These are phyloP conservation scores for Bombylius discolor DNA, from an alignment of 2,888 invertebrate species.

Conservation along the genomic window DNA sequence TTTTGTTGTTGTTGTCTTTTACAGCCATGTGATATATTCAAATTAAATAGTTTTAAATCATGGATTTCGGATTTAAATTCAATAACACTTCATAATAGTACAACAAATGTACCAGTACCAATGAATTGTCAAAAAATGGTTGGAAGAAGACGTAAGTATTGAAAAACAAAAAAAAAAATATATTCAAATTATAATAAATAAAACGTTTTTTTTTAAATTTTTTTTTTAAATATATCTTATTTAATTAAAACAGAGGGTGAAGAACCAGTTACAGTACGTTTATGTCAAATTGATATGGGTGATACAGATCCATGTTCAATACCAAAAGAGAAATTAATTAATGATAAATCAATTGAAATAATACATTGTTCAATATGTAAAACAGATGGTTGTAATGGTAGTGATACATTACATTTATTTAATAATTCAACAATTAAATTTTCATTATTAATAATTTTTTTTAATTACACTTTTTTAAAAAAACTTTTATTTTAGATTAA, in stretches of 20 bases:
- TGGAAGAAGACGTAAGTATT: conserved; percentile 29
- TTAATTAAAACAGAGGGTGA: conserved; percentile 4
- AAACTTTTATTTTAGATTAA: no score
- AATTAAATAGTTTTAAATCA: conserved; percentile 29
- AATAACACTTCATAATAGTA: conserved; percentile 28
- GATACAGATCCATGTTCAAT: conserved; percentile 32
- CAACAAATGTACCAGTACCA: conserved; percentile 25
- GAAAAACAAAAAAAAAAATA: background rate
- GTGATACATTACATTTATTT: conserved; percentile 13
- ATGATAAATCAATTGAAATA: conserved; percentile 9
- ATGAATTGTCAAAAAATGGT: conserved; percentile 37
- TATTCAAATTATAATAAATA: background rate
- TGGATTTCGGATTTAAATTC: conserved; percentile 37
- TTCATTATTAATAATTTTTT: background rate
- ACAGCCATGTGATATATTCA: conserved; percentile 30
- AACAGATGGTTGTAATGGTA: conserved; percentile 28
- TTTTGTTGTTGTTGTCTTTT: conserved; percentile 4
- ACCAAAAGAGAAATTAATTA: conserved; percentile 22
- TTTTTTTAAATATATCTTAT: background rate
- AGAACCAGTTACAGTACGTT: conserved; percentile 28
- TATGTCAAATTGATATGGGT: conserved; percentile 32
- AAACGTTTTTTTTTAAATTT: background rate
- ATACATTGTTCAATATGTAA: conserved; percentile 31
- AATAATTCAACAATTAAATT: background rate
- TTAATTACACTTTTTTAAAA: background rate